Conservation (phyloP, 2,888 invertebrate genomes). For the Phyto melanocephala region DNA sequence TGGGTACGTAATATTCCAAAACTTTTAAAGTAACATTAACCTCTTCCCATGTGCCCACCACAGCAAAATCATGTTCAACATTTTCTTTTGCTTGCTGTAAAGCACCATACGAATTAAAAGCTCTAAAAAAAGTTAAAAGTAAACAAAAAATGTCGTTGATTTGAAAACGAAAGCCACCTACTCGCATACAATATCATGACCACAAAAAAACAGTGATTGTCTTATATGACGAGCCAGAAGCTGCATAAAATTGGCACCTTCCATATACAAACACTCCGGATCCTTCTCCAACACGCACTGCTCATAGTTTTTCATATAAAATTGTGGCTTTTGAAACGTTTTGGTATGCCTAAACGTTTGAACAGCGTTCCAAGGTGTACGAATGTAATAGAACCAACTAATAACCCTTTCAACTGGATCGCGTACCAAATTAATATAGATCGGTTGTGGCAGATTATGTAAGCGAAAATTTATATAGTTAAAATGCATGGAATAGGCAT, state of each 20-base stretch:
- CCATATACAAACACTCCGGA: slow-evolving; percentile 88
- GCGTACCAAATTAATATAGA: slow-evolving; percentile 93
- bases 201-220: slow-evolving; percentile 93
- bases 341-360: slow-evolving; percentile 85
- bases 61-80: slow-evolving; percentile 91
- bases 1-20: slow-evolving; percentile 90
- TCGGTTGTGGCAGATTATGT: slow-evolving; percentile 87
- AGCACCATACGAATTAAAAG: slow-evolving; percentile 91
- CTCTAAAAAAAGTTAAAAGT: slow-evolving; percentile 80
- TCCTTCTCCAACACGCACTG: slow-evolving; percentile 90
- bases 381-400: slow-evolving; percentile 94
- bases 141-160: not conserved
- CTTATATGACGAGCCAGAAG: slow-evolving; percentile 91
- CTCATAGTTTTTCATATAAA: slow-evolving; percentile 93
- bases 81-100: slow-evolving; percentile 90
- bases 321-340: slow-evolving; percentile 87
- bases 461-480: slow-evolving; percentile 75
- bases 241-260: slow-evolving; percentile 89
- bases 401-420: slow-evolving; percentile 94
- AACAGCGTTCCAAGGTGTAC: slow-evolving; percentile 94
- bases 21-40: slow-evolving; percentile 91
- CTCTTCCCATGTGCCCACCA: slow-evolving; percentile 92
- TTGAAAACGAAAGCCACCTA: slow-evolving; percentile 78
- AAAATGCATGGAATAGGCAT: slow-evolving; percentile 73
- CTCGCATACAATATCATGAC: slow-evolving; percentile 89